Conservation (phyloP, 2,888 invertebrate species). For the Agrilus mali region DNA sequence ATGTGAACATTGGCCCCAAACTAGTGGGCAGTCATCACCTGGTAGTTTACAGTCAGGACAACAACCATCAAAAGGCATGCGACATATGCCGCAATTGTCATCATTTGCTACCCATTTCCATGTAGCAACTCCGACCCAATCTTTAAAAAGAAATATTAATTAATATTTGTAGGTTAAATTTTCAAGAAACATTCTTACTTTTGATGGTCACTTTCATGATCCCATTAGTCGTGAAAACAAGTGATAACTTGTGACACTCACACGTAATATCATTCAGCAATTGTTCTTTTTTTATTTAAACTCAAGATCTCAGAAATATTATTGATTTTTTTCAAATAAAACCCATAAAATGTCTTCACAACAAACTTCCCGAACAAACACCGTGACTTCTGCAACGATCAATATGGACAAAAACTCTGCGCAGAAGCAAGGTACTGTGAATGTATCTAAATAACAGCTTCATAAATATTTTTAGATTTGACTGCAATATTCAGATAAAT, state of each 20-base stretch:
- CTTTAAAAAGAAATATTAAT: constrained; percentile 30
- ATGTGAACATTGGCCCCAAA: constrained; percentile 97
- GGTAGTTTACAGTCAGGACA: constrained; percentile 96
- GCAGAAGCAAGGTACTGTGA: no score
- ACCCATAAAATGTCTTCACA: no score
- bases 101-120: constrained; percentile 99
- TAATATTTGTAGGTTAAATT: constrained; percentile 8
- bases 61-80: constrained; percentile 97
- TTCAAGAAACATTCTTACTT: constrained; percentile 34
- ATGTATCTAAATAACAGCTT: no score
- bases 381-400: no score
- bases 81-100: constrained; percentile 98
- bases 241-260: no score
- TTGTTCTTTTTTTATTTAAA: no score
- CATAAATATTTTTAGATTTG: no score
- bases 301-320: no score
- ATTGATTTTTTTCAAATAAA: no score
- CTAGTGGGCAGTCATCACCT: constrained; percentile 95
- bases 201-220: constrained; percentile 51
- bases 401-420: no score
- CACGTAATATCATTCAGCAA: no score
- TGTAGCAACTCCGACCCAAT: constrained; percentile 91
- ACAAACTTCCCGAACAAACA: no score
- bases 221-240: constrained; percentile 7
- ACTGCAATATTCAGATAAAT: not conserved